phyloP scores from a whole-genome alignment of 2,888 invertebrate genomes.

The Hedychridium roseum region DNA sequence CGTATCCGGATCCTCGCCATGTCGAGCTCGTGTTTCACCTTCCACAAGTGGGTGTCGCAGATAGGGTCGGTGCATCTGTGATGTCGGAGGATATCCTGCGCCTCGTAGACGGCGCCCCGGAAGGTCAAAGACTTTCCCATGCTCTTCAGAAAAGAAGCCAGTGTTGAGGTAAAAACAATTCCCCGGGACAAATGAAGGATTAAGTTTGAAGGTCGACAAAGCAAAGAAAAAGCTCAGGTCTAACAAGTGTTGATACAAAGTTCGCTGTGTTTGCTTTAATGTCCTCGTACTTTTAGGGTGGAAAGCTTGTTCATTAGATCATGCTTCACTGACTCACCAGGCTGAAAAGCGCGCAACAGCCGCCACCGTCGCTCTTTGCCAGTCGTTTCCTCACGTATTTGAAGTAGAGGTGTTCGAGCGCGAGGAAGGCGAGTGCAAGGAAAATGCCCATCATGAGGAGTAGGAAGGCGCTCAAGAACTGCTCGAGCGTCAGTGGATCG shows the following conservation, averaged over 20 bases:
- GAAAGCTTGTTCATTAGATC: too few species aligned
- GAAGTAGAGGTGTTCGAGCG: slow-evolving; percentile 94
- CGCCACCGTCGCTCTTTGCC: slow-evolving; percentile 87
- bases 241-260: too few species aligned
- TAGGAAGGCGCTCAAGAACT: slow-evolving; percentile 97
- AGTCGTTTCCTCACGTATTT: slow-evolving; percentile 89
- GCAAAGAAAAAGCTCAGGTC: too few species aligned
- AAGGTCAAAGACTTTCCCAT: slow-evolving; percentile 84
- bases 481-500: slow-evolving; percentile 89
- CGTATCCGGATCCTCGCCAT: slow-evolving; percentile 84
- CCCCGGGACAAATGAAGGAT: too few species aligned
- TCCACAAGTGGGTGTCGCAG: slow-evolving; percentile 87
- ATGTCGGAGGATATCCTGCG: slow-evolving; percentile 77
- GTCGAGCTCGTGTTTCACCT: slow-evolving; percentile 89
- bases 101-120: slow-evolving; percentile 80
- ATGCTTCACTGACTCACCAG: too few species aligned
- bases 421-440: slow-evolving; percentile 84
- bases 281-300: too few species aligned
- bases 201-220: too few species aligned
- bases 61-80: slow-evolving; percentile 81
- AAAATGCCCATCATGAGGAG: slow-evolving; percentile 94
- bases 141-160: slow-evolving; percentile 66
- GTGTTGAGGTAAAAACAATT: too few species aligned
- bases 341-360: slow-evolving; percentile 91
- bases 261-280: too few species aligned